phyloP scores from a whole-genome alignment of 1,140 invertebrate genomes.

The Tribolium madens region DNA sequence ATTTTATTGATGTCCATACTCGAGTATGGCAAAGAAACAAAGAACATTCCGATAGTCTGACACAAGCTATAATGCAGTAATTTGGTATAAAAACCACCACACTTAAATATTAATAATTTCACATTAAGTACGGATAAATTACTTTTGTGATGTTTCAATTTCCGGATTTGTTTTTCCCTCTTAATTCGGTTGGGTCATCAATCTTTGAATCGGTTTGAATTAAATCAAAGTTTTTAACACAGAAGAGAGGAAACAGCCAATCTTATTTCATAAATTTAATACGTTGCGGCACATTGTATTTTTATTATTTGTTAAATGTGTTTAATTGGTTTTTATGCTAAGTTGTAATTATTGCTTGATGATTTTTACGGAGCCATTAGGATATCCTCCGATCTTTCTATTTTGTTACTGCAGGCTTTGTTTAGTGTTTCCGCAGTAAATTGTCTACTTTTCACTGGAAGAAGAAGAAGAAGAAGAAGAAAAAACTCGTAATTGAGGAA shows the following conservation, averaged over 20 bases:
- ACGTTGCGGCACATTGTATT: neutral
- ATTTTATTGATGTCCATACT: slow-evolving; percentile 32
- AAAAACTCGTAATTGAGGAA: neutral
- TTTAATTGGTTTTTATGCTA: neutral
- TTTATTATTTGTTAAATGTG: neutral
- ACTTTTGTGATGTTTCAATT: slow-evolving; percentile 11
- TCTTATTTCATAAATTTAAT: neutral
- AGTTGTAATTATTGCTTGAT: neutral
- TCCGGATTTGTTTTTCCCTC: neutral
- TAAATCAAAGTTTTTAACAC: neutral
- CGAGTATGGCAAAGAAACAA: slow-evolving; percentile 37
- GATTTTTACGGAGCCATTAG: slow-evolving; percentile 13
- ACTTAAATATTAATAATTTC: neutral
- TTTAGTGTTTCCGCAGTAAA: slow-evolving; percentile 40
- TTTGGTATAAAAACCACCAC: neutral
- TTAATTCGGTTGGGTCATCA: neutral
- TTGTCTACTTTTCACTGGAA: neutral
- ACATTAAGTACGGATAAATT: slow-evolving; percentile 7
- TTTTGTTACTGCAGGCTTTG: slow-evolving; percentile 41
- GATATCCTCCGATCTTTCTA: slow-evolving; percentile 14
- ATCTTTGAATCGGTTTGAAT: neutral
- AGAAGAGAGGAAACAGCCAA: neutral
- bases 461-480: slow-evolving; percentile 7
- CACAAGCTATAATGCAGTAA: slow-evolving; percentile 23
- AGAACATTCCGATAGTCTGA: slow-evolving; percentile 35